Conservation (phyloP, 2,113 vertebrate genomes). For the Anser cygnoides region DNA sequence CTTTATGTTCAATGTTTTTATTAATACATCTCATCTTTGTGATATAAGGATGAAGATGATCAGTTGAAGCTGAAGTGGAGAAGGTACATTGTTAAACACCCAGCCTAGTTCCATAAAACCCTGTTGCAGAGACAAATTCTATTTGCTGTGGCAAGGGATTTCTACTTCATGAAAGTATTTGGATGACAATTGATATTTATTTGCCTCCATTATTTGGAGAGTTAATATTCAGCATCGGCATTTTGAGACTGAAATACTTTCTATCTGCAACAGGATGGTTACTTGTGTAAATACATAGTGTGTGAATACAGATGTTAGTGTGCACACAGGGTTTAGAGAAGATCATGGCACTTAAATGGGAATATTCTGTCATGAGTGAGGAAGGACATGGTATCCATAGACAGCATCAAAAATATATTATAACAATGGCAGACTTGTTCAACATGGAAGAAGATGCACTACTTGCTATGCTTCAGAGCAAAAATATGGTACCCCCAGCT, state of each 20-base stretch:
- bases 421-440: neutral
- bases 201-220: neutral
- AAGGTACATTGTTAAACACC: neutral
- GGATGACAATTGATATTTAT: neutral
- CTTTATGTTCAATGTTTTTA: neutral
- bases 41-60: neutral
- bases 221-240: neutral
- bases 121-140: neutral
- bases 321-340: neutral
- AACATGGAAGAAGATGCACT: neutral
- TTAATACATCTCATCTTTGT: neutral
- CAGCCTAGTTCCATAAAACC: neutral
- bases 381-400: neutral
- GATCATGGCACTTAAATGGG: neutral
- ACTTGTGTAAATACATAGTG: neutral
- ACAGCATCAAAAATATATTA: neutral
- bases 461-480: neutral
- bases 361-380: neutral
- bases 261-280: neutral
- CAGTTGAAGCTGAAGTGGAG: neutral
- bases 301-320: neutral
- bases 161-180: neutral
- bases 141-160: neutral
- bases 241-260: neutral
- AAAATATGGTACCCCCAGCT: neutral